Conservation (phyloP, 2,113 vertebrate genomes). For the Cavia aperea region DNA sequence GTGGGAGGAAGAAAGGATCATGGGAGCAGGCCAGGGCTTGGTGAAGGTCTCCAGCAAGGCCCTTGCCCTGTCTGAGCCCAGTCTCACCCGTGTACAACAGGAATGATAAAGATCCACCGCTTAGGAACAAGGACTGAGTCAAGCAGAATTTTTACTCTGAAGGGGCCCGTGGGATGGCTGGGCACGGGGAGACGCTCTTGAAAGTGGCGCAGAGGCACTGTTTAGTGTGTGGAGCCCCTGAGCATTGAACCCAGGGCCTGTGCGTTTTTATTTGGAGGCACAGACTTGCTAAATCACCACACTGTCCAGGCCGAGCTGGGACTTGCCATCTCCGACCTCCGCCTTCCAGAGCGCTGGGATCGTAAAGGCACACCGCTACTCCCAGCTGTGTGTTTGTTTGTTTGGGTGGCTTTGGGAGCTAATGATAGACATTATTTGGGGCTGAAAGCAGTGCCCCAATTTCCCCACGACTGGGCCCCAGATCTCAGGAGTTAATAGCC, state of each 20-base stretch:
- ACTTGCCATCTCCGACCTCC: not conserved
- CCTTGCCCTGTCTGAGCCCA: not conserved
- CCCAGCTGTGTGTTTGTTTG: not conserved
- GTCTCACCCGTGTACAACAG: not conserved
- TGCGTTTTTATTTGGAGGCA: not conserved
- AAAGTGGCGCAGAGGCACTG: not conserved
- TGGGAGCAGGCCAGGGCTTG: not conserved
- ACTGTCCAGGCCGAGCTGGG: not conserved
- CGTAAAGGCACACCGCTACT: not conserved
- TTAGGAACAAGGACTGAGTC: not conserved
- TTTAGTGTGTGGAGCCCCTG: not conserved
- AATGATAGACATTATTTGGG: not conserved
- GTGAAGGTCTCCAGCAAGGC: not conserved
- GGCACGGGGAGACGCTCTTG: not conserved
- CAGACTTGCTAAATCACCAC: not conserved
- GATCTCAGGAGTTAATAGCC: constrained; percentile 51
- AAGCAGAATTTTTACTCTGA: not conserved
- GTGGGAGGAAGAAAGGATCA: not conserved
- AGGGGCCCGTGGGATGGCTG: not conserved
- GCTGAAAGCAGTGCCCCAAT: not conserved
- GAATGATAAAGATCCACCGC: not conserved
- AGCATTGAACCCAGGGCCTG: not conserved
- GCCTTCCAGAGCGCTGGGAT: not conserved
- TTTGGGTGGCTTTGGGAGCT: not conserved
- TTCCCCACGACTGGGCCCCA: not conserved